Evolutionary conservation across 2,888 invertebrate genomes (phyloP), one percentile per base, ranked within the genome.

Genomic region (Tachina grossa): DNA sequence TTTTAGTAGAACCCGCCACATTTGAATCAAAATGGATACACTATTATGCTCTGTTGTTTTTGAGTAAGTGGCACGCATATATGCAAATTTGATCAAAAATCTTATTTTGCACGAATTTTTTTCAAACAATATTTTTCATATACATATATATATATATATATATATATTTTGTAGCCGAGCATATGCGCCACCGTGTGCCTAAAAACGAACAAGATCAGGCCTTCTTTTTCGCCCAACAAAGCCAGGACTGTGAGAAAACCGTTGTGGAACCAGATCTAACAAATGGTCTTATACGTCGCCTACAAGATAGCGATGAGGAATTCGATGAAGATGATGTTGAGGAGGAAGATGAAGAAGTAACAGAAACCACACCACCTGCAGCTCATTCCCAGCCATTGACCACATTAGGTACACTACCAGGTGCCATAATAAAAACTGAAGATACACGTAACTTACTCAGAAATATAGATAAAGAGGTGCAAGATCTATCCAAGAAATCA

Each of bases 21-120:
- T 92, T 92, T 71, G 92, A 93, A 87, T 92, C 93, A 45, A 93
- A 93, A 85, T 93, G 93, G 93, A 89, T 91, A 75, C 92, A 93
- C 84, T 93, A 92, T 84, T 91, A 92, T 85, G 90, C 93, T 13
- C 86, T 93, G 82, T 87, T 92, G 68, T 93, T 93, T 87, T 85
- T 93, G 80, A 91, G 93, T 92, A 89, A 91, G 91, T 91, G 78
- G 9, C 4, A 5, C n/a, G 22, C 31, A 31, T 4, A 31, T 6
- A 16, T 49, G 9, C 1, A 14, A 49, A 14, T 31, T 45, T 66
- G 4, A 45, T 22, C 14, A 57, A 47, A 63, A 19, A 19, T 9
- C 14, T 3, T 47, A 22, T 22, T 31, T 31, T 31, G 31, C n/a
- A n/a, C 6, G 6, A 1, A 31, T 31, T 31, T 6, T 31, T 31